phyloP scores from a whole-genome alignment of 2,888 invertebrate genomes.

The Clitarchus hookeri region DNA sequence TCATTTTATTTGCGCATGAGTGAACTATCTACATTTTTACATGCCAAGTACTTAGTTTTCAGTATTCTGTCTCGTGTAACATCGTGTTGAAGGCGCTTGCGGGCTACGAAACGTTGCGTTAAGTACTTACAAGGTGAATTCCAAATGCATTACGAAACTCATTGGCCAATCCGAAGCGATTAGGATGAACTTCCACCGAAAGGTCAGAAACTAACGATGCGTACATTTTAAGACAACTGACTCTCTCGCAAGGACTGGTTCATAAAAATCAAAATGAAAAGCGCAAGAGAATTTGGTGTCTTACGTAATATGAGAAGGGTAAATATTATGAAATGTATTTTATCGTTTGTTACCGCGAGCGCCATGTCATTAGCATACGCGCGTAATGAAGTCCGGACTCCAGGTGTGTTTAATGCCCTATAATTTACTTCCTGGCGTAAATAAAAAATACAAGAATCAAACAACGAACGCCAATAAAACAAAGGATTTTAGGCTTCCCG shows the following conservation, averaged over 20 bases:
- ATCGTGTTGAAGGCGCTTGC: no score
- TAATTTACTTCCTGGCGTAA: neutral
- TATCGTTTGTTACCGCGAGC: neutral
- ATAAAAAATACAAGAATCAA: neutral
- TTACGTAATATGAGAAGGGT: neutral
- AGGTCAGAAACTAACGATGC: no score
- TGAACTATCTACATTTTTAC: no score
- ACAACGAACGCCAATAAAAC: neutral
- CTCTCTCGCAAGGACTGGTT: neutral
- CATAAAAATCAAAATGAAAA: neutral
- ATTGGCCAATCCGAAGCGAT: no score
- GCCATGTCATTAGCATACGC: neutral
- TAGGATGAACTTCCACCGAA: no score
- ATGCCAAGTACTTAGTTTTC: no score
- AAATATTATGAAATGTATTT: slow-evolving; percentile 7
- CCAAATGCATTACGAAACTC: no score
- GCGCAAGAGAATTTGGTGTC: neutral
- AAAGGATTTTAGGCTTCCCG: neutral
- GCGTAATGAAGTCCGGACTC: neutral
- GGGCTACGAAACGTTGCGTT: no score
- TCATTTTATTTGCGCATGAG: no score
- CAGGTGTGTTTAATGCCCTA: neutral
- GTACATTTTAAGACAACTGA: neutral
- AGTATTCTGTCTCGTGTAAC: no score
- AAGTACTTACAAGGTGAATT: no score